phyloP scores from a whole-genome alignment of 2,113 vertebrate genomes.

The Bos taurus region ARS-UCD2.0 NC_037335.1:7159501-7160000 shows the following conservation, averaged over 20 bases:
- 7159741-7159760: not conserved
- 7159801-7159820: not conserved
- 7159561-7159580: conserved; percentile 30
- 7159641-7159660: conserved; percentile 61
- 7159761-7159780: not conserved
- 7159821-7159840: not conserved
- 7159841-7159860: not conserved
- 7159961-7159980: not conserved
- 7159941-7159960: not conserved
- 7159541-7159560: not conserved
- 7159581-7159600: not conserved
- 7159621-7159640: conserved; percentile 7
- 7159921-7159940: not conserved
- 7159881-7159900: not conserved
- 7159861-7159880: not conserved
- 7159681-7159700: conserved; percentile 34
- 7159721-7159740: not conserved
- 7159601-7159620: conserved; percentile 36
- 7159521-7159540: not conserved
- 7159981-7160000: no score
- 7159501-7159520: not conserved
- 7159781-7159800: not conserved
- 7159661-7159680: conserved; percentile 32
- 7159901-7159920: not conserved
- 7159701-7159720: not conserved